Evolutionary conservation across 1,140 invertebrate genomes (phyloP).

Genomic region (Zophobas atratus): DNA sequence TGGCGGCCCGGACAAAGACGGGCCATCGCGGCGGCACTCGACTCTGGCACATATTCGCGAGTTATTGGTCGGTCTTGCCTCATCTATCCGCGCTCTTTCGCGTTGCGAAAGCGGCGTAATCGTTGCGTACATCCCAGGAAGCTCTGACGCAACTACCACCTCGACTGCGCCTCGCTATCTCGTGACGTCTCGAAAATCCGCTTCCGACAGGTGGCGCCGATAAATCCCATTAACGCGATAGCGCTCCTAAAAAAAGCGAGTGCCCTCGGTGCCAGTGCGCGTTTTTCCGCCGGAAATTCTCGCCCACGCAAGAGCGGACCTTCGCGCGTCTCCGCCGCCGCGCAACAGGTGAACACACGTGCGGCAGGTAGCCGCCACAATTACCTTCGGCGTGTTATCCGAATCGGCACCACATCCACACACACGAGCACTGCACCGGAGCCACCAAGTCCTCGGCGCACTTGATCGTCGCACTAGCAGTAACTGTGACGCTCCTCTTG

Average conservation of each 20-base stretch:
- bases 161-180: too few species aligned
- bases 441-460: neutral
- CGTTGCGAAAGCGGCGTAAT: neutral
- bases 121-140: conserved; percentile 17
- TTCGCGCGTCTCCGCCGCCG: conserved; percentile 6
- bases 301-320: neutral
- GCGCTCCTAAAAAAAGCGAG: too few species aligned
- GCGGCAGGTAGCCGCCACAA: conserved; percentile 1
- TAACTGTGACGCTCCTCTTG: conserved; percentile 62
- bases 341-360: conserved; percentile 40
- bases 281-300: conserved; percentile 15
- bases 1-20: neutral
- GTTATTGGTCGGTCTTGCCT: neutral
- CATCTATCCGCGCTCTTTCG: neutral
- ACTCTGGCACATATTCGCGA: neutral
- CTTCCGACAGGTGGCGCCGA: too few species aligned
- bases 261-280: neutral
- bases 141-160: neutral
- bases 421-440: neutral
- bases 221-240: neutral
- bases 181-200: too few species aligned
- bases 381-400: conserved; percentile 13
- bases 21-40: neutral
- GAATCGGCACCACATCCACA: conserved; percentile 8
- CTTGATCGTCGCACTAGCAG: conserved; percentile 54